Evolutionary conservation across 1,140 invertebrate species (phyloP).

Genomic region (Ladona fulva): DNA sequence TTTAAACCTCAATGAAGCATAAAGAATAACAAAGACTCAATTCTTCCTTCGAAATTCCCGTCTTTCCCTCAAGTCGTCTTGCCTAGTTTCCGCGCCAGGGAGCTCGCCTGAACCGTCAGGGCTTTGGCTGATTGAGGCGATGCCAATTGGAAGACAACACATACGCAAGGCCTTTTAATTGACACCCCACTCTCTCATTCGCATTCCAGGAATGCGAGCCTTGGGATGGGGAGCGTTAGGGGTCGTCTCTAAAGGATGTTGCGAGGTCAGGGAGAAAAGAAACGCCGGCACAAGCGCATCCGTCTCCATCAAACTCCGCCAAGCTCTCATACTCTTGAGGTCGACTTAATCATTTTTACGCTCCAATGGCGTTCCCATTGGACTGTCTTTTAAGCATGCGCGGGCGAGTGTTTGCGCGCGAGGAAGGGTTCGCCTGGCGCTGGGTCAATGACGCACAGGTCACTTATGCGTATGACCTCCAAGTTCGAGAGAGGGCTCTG

Average conservation of each 20-base stretch:
- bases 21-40: no score
- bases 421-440: background rate
- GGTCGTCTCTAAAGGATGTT: no score
- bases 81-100: no score
- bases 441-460: background rate
- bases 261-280: no score
- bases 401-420: background rate
- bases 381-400: background rate
- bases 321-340: background rate
- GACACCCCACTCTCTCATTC: background rate
- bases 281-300: background rate
- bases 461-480: background rate
- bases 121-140: background rate
- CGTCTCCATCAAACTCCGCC: slow-evolving; percentile 2
- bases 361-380: background rate
- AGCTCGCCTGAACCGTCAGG: background rate
- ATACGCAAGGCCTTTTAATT: background rate
- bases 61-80: no score
- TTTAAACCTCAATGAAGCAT: no score
- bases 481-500: no score
- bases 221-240: no score
- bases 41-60: background rate
- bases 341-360: background rate
- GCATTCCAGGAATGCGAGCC: background rate
- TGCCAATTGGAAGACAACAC: background rate